These are phyloP conservation scores for Diplogasteroides magnus DNA, from an alignment of 1,140 invertebrate species.

Conservation along the genomic window DNA sequence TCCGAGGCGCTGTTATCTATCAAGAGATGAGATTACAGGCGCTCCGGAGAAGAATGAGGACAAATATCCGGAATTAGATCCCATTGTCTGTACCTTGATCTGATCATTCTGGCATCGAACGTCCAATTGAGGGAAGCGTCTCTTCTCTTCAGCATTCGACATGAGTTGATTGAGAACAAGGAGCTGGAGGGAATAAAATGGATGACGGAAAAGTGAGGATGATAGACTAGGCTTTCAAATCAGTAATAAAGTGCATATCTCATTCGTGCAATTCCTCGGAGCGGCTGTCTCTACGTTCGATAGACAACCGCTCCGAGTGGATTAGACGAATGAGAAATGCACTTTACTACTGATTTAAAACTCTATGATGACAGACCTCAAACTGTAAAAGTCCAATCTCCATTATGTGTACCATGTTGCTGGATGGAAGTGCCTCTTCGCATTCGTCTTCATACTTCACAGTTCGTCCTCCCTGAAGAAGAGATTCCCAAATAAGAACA, in stretches of 20 bases:
- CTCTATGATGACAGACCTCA: slow-evolving; percentile 6
- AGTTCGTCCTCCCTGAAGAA: no score
- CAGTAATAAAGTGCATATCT: no score
- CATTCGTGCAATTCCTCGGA: no score
- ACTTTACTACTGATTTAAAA: no score
- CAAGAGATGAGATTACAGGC: no score
- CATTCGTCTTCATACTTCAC: not conserved
- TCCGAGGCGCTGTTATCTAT: no score
- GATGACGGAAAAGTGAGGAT: not conserved
- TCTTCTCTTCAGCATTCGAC: not conserved
- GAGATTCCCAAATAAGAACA: no score
- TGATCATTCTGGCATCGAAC: slow-evolving; percentile 27
- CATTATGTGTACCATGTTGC: slow-evolving; percentile 19
- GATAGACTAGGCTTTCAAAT: no score
- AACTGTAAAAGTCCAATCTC: slow-evolving; percentile 22
- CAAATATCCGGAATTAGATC: not conserved
- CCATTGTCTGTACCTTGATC: slow-evolving; percentile 12
- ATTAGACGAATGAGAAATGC: no score
- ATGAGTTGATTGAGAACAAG: not conserved
- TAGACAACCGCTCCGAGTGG: no score
- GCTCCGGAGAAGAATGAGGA: no score
- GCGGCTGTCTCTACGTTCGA: no score
- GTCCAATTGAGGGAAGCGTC: slow-evolving; percentile 19
- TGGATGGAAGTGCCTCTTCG: not conserved
- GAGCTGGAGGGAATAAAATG: not conserved